These are phyloP conservation scores for Bettongia penicillata DNA, from an alignment of 2,113 vertebrate genomes.

Conservation along the genomic window DNA sequence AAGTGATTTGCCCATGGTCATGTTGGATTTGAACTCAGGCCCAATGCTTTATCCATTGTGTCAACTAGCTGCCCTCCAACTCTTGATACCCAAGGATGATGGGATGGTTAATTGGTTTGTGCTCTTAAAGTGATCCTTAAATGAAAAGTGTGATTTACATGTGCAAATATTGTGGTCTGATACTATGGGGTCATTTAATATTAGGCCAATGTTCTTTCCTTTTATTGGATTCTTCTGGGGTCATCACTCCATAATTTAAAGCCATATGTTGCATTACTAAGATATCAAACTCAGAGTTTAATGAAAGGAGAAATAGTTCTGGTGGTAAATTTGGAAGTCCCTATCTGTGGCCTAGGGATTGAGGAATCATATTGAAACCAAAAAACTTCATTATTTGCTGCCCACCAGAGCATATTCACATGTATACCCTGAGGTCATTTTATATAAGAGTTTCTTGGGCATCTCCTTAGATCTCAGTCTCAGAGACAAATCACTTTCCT, in stretches of 20 bases:
- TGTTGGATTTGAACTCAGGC: not conserved
- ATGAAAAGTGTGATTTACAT: not conserved
- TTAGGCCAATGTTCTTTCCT: slow-evolving; percentile 76
- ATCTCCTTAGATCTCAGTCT: not conserved
- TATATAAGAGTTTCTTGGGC: not conserved
- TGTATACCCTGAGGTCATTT: not conserved
- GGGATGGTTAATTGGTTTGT: not conserved
- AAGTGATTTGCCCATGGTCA: not conserved
- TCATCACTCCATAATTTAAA: slow-evolving; percentile 72
- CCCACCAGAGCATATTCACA: not conserved
- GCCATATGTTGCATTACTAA: slow-evolving; percentile 78
- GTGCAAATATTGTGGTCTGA: not conserved
- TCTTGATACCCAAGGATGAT: not conserved
- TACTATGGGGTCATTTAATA: slow-evolving; percentile 60
- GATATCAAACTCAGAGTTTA: slow-evolving; percentile 80
- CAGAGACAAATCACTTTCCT: not conserved
- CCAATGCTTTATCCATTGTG: not conserved
- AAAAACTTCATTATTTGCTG: not conserved
- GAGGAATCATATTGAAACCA: not conserved
- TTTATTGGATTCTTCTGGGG: slow-evolving; percentile 70
- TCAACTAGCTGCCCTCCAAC: not conserved
- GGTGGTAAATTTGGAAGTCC: slow-evolving; percentile 47
- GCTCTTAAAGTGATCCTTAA: not conserved
- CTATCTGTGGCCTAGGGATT: slow-evolving; percentile 70
- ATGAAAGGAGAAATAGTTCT: slow-evolving; percentile 80